Base-by-base conservation (phyloP, 2,113 vertebrate genomes). In the Crotalus tigris region DNA sequence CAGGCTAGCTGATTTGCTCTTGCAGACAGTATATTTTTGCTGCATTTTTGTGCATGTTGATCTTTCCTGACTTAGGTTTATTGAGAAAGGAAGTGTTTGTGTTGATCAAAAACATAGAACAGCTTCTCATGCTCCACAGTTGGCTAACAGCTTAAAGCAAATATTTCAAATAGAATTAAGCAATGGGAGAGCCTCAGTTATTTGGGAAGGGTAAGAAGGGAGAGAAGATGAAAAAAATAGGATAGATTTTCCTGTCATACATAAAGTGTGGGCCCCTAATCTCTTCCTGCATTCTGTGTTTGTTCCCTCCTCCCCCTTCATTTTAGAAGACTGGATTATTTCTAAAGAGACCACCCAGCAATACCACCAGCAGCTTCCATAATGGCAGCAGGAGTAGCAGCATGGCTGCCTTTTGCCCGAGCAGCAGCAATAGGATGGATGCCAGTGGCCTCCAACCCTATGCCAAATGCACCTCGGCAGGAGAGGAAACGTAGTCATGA, bases 391-490 rank as follows among this genome's bases (percentile, higher is more conserved):
- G 99, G 99, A 59, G 99, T 99, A n/a, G 98, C 99, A 86, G 98
- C 99, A 0, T 99, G 99, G 99, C 97, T 99, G 95, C 99, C 99
- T 86, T 99, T 99, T 90, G 99, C 99, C 26, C 98, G 99, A 94
- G 99, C 99, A 6, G 99, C 99, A 0, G 99, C 99, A 91, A 98
- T 99, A 94, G 99, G 99, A 89, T 99, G 99, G 99, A 99, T 99
- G 98, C 99, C 99, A 59, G 99, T 99, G 97, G 99, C 99, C 92
- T 97, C 98, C 54, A 97, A 97, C 93, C 98, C 99, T 10, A 99
- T 99, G 99, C 99, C 99, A 54, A 97, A 97, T 58, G 98, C 98
- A 81, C 98, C 98, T 0, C 98, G 98, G 29, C 96, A 97, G 94
- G 98, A 98, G 88, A 97, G 97, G 86, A 98, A 97, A 85, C 97